phyloP scores from a whole-genome alignment of 2,113 vertebrate species.

The Boulengeromyrus knoepffleri region DNA sequence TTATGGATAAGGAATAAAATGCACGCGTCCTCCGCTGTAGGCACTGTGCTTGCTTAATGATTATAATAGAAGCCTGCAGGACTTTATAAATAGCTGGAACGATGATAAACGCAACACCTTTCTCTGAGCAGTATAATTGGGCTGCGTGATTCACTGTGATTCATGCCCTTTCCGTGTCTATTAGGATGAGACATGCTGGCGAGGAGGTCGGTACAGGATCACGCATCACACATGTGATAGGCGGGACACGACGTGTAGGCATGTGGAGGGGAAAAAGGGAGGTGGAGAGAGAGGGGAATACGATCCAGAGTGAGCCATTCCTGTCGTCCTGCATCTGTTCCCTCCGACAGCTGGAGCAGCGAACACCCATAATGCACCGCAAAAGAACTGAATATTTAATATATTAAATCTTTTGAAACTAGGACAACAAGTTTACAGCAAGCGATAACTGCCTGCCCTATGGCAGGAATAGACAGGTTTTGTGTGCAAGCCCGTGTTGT shows the following conservation, averaged over 20 bases:
- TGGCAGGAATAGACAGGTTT: neutral
- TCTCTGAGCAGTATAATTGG: conserved; percentile 53
- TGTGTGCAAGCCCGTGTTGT: too few relatives aligned
- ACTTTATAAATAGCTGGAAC: conserved; percentile 58
- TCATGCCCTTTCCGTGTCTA: conserved; percentile 50
- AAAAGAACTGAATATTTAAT: conserved; percentile 1
- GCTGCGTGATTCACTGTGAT: conserved; percentile 57
- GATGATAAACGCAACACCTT: conserved; percentile 63
- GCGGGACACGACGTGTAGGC: conserved; percentile 25
- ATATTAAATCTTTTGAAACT: neutral
- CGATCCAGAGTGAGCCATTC: conserved; percentile 5
- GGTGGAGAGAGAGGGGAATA: conserved; percentile 26
- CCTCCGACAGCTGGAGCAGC: neutral
- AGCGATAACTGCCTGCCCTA: neutral
- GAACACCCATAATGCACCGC: neutral
- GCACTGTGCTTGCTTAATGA: conserved; percentile 49
- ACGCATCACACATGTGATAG: conserved; percentile 35
- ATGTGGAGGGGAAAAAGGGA: conserved; percentile 21
- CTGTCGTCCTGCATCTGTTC: conserved; percentile 9
- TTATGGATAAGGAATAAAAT: conserved; percentile 38
- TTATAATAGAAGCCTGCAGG: conserved; percentile 47
- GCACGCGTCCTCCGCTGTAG: conserved; percentile 49
- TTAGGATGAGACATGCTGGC: conserved; percentile 49
- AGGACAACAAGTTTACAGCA: neutral
- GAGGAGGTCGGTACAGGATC: conserved; percentile 37